Evolutionary conservation across 2,113 vertebrate genomes (phyloP).

Genomic region (Oceanodroma tethys): DNA sequence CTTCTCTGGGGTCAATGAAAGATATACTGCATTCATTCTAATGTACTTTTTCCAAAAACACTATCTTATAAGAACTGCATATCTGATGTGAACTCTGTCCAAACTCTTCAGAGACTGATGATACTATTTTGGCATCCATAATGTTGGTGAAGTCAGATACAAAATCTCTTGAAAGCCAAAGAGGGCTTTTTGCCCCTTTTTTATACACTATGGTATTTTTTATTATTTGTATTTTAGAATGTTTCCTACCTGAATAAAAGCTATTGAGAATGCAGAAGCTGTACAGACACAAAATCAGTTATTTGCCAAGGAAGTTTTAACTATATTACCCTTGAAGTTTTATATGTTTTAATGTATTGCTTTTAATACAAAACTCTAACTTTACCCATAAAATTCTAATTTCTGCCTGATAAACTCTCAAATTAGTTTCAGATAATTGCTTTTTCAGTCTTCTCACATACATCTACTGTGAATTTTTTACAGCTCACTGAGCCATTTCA

Average conservation of each 20-base stretch:
- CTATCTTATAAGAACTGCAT: background rate
- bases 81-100: background rate
- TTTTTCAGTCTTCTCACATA: slow-evolving; percentile 39
- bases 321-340: slow-evolving; percentile 13
- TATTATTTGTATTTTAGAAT: background rate
- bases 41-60: background rate
- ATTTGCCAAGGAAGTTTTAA: background rate
- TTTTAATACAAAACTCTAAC: slow-evolving; percentile 31
- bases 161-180: background rate
- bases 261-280: background rate
- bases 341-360: background rate
- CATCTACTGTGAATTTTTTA: slow-evolving; percentile 59
- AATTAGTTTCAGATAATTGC: slow-evolving; percentile 66
- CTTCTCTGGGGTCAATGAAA: background rate
- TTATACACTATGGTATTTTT: background rate
- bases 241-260: background rate
- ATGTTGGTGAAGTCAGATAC: background rate
- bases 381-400: slow-evolving; percentile 35
- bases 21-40: fast-evolving
- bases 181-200: fast-evolving
- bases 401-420: slow-evolving; percentile 62
- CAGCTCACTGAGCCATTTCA: slow-evolving; percentile 47
- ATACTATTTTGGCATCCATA: background rate
- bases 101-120: background rate
- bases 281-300: background rate